Conservation (phyloP, 2,888 invertebrate species). For the Ichneumon xanthorius region DNA sequence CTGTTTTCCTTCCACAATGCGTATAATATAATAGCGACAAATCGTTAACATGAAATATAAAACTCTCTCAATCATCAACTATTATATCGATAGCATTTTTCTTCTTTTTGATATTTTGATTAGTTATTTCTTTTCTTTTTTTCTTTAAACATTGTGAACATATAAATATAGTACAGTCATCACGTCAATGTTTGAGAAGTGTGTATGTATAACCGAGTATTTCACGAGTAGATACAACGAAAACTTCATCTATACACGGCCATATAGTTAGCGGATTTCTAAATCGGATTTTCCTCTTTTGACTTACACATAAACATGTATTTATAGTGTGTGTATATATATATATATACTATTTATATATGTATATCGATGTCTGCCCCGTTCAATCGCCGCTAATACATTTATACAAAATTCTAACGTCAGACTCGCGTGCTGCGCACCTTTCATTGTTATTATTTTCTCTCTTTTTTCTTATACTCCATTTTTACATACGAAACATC, state of each 20-base stretch:
- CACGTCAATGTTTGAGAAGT: constrained; percentile 73
- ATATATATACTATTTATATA: constrained; percentile 60
- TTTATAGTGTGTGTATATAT: constrained; percentile 60
- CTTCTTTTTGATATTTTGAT: constrained; percentile 49
- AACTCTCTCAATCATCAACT: constrained; percentile 82
- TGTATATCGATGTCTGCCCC: constrained; percentile 66
- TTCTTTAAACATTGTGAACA: constrained; percentile 80
- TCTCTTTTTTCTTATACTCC: constrained; percentile 24
- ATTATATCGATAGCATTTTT: constrained; percentile 75
- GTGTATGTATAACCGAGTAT: constrained; percentile 42
- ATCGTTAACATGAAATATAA: constrained; percentile 83
- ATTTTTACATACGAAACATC: constrained; percentile 47
- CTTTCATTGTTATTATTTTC: constrained; percentile 15
- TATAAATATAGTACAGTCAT: constrained; percentile 82
- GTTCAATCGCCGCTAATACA: constrained; percentile 72
- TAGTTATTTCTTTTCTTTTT: constrained; percentile 67
- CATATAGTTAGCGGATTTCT: constrained; percentile 64
- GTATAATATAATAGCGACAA: constrained; percentile 66
- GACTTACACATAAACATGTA: constrained; percentile 67
- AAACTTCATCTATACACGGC: constrained; percentile 54
- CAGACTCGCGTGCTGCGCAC: constrained; percentile 48
- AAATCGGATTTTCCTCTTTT: constrained; percentile 57
- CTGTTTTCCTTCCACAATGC: constrained; percentile 48
- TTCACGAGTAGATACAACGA: constrained; percentile 56
- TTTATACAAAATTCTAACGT: constrained; percentile 76